Conservation (phyloP, 2,888 invertebrate genomes). For the Harpalus rubripes region DNA sequence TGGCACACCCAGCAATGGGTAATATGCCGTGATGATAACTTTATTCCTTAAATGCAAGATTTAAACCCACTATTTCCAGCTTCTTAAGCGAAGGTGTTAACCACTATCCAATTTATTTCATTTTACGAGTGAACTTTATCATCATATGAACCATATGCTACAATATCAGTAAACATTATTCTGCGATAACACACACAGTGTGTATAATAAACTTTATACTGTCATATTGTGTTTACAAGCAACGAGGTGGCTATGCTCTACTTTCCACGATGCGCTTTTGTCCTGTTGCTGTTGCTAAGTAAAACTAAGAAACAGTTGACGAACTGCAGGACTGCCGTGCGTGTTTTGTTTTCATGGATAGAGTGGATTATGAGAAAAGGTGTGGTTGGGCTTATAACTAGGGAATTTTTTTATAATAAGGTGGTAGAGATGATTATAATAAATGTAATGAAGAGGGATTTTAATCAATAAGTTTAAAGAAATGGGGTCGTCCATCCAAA, state of each 20-base stretch:
- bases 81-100: too few relatives aligned
- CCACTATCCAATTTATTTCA: too few relatives aligned
- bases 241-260: background rate
- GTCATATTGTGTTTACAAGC: slow-evolving; percentile 15
- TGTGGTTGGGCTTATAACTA: slow-evolving; percentile 1
- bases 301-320: slow-evolving; percentile 14
- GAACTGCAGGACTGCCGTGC: slow-evolving; percentile 17
- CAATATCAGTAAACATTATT: background rate
- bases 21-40: too few relatives aligned
- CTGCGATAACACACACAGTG: background rate
- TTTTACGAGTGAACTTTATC: too few relatives aligned
- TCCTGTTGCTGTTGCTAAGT: background rate
- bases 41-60: too few relatives aligned
- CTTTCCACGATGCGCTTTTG: slow-evolving; percentile 15
- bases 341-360: slow-evolving; percentile 38
- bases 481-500: too few relatives aligned
- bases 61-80: too few relatives aligned
- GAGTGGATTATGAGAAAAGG: slow-evolving; percentile 38
- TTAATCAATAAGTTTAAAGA: too few relatives aligned
- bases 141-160: background rate
- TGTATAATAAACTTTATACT: background rate
- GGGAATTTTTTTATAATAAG: slow-evolving; percentile 11
- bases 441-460: background rate
- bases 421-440: background rate
- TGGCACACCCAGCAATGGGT: too few relatives aligned